These are phyloP conservation scores for Conchocele bisecta DNA, from an alignment of 2,888 invertebrate species.

Conservation along the genomic window DNA sequence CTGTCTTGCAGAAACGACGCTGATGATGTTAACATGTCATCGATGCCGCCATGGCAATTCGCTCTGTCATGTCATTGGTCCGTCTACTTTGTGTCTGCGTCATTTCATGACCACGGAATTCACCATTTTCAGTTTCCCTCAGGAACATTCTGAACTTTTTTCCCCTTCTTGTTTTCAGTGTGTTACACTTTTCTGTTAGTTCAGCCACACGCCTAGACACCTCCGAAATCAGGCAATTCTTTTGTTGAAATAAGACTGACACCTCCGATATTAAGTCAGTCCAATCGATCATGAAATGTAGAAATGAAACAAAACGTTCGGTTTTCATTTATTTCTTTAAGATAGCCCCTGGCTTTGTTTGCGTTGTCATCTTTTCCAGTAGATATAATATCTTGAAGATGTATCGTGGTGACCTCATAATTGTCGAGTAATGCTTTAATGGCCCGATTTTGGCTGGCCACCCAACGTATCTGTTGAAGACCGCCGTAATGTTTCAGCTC, in stretches of 20 bases:
- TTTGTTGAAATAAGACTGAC: slow-evolving; percentile 24
- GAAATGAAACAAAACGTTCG: slow-evolving; percentile 20
- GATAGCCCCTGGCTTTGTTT: background rate
- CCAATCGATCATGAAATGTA: slow-evolving; percentile 21
- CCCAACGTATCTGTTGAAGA: slow-evolving; percentile 32
- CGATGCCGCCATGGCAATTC: slow-evolving; percentile 2
- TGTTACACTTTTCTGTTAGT: slow-evolving; percentile 9
- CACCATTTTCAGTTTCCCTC: background rate
- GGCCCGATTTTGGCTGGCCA: slow-evolving; percentile 41
- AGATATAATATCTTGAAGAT: slow-evolving; percentile 39
- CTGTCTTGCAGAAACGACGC: slow-evolving; percentile 9
- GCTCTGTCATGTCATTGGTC: background rate
- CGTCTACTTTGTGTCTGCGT: slow-evolving; percentile 7
- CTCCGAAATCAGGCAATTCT: slow-evolving; percentile 21
- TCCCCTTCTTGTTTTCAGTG: slow-evolving; percentile 6
- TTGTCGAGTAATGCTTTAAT: slow-evolving; percentile 32
- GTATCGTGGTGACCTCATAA: slow-evolving; percentile 32
- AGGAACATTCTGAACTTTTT: slow-evolving; percentile 10
- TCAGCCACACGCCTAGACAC: slow-evolving; percentile 5
- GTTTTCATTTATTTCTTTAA: slow-evolving; percentile 9
- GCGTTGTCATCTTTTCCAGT: slow-evolving; percentile 3
- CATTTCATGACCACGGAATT: background rate
- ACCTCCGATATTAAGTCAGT: slow-evolving; percentile 22
- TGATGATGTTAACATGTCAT: background rate
- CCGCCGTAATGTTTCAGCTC: slow-evolving; percentile 37